These are phyloP conservation scores for Taxidea taxus DNA, from an alignment of 2,113 vertebrate species.

Conservation along the genomic window DNA sequence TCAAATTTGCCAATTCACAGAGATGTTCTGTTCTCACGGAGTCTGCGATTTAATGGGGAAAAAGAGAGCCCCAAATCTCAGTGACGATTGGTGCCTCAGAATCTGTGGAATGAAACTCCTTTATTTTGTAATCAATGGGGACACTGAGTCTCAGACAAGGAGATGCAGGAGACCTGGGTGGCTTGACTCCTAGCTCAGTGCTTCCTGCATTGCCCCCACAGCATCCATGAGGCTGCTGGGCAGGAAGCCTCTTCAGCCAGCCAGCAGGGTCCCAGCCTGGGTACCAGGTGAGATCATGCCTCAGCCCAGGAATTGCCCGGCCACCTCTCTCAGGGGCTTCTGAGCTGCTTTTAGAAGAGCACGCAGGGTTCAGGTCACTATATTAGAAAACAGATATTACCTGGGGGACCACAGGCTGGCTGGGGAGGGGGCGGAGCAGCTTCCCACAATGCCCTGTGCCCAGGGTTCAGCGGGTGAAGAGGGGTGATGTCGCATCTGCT, in stretches of 20 bases:
- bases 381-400: not conserved
- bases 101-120: not conserved
- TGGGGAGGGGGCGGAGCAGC: fast-evolving
- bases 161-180: fast-evolving
- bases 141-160: not conserved
- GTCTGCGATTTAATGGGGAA: not conserved
- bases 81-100: not conserved
- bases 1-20: not conserved
- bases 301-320: not conserved
- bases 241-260: too few species aligned
- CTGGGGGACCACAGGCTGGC: not conserved
- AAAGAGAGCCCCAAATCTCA: not conserved
- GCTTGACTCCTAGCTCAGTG: too few species aligned
- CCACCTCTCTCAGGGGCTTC: fast-evolving
- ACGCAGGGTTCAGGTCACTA: not conserved
- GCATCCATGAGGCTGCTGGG: not conserved
- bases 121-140: not conserved
- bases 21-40: not conserved
- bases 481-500: not conserved
- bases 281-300: fast-evolving
- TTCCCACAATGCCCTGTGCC: not conserved
- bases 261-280: fast-evolving
- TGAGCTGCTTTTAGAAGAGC: not conserved
- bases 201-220: not conserved
- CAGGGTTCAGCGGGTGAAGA: not conserved